Conservation (phyloP, 1,140 invertebrate species). For the Gonatopus flavifemur region DNA sequence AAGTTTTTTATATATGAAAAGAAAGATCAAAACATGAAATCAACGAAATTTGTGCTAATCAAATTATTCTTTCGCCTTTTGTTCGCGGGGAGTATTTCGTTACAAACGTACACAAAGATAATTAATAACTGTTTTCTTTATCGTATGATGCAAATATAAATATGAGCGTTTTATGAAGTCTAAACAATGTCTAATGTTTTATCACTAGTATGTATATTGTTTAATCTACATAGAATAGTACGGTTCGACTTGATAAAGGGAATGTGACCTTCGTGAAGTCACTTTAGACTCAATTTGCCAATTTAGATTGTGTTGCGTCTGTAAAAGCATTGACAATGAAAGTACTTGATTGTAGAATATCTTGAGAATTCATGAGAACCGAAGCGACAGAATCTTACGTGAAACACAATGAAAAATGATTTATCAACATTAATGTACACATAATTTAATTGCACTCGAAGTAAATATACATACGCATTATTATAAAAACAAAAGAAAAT, state of each 20-base stretch:
- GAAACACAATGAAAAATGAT: too few species aligned
- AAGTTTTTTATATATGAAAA: not conserved
- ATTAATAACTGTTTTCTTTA: conserved; percentile 39
- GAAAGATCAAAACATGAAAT: conserved; percentile 5
- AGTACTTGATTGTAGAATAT: not conserved
- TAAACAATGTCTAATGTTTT: conserved; percentile 19
- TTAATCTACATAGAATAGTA: conserved; percentile 32
- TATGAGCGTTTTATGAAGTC: conserved; percentile 40
- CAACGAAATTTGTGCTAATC: too few species aligned
- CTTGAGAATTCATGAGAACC: not conserved
- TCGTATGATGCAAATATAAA: conserved; percentile 41
- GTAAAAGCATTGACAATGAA: not conserved
- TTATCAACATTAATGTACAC: too few species aligned
- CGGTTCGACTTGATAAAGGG: conserved; percentile 27
- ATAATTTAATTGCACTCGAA: too few species aligned
- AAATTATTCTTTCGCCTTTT: not conserved
- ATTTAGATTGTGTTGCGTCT: not conserved
- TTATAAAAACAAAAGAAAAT: conserved; percentile 26
- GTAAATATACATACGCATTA: not conserved
- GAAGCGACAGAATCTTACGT: too few species aligned
- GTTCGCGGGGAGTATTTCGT: not conserved
- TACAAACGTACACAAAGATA: conserved; percentile 43
- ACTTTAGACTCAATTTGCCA: conserved; percentile 2
- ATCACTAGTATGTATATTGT: conserved; percentile 5
- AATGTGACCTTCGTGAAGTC: conserved; percentile 16